Conservation (phyloP, 2,888 invertebrate genomes). For the Apodemia mormo region DNA sequence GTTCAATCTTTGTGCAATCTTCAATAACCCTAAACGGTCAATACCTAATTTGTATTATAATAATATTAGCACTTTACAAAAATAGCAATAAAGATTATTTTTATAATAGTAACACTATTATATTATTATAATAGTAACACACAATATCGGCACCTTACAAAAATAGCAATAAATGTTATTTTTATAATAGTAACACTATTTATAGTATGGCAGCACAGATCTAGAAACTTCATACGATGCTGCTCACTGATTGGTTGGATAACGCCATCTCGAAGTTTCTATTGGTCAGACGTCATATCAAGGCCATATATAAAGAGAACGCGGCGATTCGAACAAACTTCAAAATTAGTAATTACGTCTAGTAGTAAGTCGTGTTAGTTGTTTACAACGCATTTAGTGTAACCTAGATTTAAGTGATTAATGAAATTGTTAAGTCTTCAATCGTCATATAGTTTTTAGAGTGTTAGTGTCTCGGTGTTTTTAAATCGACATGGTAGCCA, state of each 20-base stretch:
- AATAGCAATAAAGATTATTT: too few relatives aligned
- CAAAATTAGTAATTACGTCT: neutral
- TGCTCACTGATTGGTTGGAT: conserved; percentile 51
- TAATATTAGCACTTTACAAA: too few relatives aligned
- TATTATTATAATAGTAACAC: too few relatives aligned
- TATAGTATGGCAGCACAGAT: conserved; percentile 48
- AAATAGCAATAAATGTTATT: neutral
- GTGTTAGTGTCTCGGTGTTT: conserved; percentile 16
- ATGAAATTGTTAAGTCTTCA: too few relatives aligned
- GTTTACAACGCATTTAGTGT: too few relatives aligned
- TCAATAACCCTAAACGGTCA: too few relatives aligned
- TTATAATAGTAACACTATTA: too few relatives aligned
- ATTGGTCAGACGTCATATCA: conserved; percentile 45
- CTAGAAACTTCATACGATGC: conserved; percentile 48
- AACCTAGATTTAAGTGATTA: too few relatives aligned
- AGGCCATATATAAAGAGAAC: conserved; percentile 49
- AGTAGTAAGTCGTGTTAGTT: too few relatives aligned
- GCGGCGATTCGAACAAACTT: conserved; percentile 42
- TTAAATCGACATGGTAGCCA: conserved; percentile 52
- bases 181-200: neutral
- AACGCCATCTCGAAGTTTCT: conserved; percentile 48
- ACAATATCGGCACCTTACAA: too few relatives aligned
- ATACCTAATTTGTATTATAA: too few relatives aligned
- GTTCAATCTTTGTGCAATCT: too few relatives aligned
- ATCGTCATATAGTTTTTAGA: neutral